These are phyloP conservation scores for Thalpophila matura DNA, from an alignment of 2,888 invertebrate genomes.

Conservation along the genomic window DNA sequence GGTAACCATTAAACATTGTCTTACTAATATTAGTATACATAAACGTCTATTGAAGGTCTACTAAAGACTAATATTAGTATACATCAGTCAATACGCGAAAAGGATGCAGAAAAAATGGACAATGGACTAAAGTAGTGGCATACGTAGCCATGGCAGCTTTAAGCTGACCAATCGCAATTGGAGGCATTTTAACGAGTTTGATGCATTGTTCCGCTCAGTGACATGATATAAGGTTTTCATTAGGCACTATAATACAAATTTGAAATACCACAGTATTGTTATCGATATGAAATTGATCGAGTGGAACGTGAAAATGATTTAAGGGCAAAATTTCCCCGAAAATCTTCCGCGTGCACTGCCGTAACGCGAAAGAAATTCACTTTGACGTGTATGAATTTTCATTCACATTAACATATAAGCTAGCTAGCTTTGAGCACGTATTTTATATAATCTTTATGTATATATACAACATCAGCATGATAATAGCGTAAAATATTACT, in stretches of 20 bases:
- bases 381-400: slow-evolving; percentile 21
- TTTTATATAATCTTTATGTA: too few species aligned
- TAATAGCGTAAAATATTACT: slow-evolving; percentile 13
- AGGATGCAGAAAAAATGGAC: too few species aligned
- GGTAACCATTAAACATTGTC: too few species aligned
- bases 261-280: neutral
- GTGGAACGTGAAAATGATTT: neutral
- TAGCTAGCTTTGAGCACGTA: slow-evolving; percentile 26
- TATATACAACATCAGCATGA: slow-evolving; percentile 22
- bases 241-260: neutral
- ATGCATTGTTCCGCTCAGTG: too few species aligned
- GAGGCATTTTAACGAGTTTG: too few species aligned
- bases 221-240: neutral
- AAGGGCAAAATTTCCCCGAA: slow-evolving; percentile 1
- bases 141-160: too few species aligned
- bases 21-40: too few species aligned
- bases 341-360: neutral
- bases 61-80: too few species aligned
- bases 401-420: slow-evolving; percentile 23
- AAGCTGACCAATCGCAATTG: too few species aligned
- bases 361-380: slow-evolving; percentile 7
- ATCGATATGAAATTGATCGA: neutral
- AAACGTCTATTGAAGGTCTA: too few species aligned
- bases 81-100: too few species aligned
- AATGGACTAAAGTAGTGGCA: too few species aligned